Evolutionary conservation across 2,113 vertebrate species (phyloP).

Genomic region (Chloroceryle aenea): DNA sequence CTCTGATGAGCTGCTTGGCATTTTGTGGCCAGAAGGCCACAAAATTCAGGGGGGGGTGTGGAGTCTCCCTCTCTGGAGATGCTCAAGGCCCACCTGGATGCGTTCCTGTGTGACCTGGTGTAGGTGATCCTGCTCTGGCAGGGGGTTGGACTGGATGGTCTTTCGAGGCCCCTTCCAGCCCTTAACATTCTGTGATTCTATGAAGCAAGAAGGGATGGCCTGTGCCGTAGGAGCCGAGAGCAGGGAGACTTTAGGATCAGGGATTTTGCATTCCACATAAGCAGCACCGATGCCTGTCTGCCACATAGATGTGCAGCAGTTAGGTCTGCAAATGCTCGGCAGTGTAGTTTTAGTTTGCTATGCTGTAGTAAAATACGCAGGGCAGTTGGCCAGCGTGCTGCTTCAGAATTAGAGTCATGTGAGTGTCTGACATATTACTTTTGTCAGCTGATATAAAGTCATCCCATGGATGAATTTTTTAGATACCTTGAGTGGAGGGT

Average conservation of each 20-base stretch:
- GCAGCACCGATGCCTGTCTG: neutral
- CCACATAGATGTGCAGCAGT: neutral
- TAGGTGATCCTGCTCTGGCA: no score
- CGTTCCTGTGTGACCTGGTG: no score
- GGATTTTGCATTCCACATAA: neutral
- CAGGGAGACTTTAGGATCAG: neutral
- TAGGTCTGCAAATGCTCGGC: neutral
- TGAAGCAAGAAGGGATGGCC: neutral
- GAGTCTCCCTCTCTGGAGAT: no score
- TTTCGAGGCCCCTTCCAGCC: no score
- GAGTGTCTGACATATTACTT: neutral
- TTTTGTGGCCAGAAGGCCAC: neutral
- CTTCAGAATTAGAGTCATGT: neutral
- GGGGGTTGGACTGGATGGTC: no score
- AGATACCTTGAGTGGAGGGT: neutral
- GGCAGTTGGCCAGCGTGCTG: neutral
- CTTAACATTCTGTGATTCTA: no score
- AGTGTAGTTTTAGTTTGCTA: constrained; percentile 29
- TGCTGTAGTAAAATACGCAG: neutral
- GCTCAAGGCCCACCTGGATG: no score
- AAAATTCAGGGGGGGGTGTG: no score
- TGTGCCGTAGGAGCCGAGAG: neutral
- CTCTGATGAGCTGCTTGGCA: neutral
- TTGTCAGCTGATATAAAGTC: neutral
- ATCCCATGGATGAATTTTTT: neutral